Evolutionary conservation across 2,888 invertebrate genomes (phyloP).

Genomic region (Tipula confusa): DNA sequence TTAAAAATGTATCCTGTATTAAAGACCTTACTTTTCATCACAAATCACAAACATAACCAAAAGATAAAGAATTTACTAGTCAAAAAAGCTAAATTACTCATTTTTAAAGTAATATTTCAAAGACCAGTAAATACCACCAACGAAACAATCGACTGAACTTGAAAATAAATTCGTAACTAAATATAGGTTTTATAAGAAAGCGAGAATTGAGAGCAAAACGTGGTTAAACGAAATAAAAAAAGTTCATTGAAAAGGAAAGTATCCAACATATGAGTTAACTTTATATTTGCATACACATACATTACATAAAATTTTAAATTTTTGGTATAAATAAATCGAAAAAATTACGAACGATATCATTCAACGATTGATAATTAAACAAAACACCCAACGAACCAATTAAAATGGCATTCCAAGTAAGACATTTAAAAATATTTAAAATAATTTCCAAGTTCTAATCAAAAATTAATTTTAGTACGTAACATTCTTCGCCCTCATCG

Average conservation of each 20-base stretch:
- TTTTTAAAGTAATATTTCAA: too few relatives aligned
- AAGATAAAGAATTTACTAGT: too few relatives aligned
- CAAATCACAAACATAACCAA: too few relatives aligned
- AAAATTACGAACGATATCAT: background rate
- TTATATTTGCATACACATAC: too few relatives aligned
- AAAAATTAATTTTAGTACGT: constrained; percentile 39
- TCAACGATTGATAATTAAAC: background rate
- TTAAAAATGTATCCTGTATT: background rate
- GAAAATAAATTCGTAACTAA: background rate
- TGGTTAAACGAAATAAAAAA: background rate
- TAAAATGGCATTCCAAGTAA: constrained; percentile 32
- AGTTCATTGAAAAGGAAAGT: background rate
- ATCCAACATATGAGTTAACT: background rate
- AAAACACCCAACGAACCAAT: background rate
- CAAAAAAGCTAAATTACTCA: background rate
- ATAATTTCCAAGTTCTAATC: background rate
- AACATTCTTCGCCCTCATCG: constrained; percentile 42
- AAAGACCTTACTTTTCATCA: too few relatives aligned
- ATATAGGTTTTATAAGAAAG: background rate
- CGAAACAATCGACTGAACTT: background rate
- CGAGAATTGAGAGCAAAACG: background rate
- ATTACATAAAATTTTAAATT: background rate
- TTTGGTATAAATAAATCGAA: constrained; percentile 14
- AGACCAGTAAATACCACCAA: background rate
- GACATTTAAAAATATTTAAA: background rate